Conservation (phyloP, 2,888 invertebrate species). For the Lasioglossum calceatum region DNA sequence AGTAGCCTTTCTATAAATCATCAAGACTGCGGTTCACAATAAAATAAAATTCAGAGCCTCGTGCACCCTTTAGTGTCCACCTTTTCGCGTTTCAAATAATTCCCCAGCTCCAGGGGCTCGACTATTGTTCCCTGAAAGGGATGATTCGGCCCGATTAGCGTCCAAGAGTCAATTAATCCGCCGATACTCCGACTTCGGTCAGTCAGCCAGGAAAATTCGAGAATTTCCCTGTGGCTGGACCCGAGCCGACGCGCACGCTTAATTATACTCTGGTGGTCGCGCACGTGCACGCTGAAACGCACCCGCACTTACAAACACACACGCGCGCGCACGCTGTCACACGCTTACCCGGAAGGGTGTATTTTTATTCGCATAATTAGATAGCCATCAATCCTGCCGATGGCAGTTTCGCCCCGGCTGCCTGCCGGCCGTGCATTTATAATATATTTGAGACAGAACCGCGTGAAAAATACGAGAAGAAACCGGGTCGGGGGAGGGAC, state of each 20-base stretch:
- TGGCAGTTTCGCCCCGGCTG: constrained; percentile 58
- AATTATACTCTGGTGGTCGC: constrained; percentile 22
- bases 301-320: not conserved
- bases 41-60: too few species aligned
- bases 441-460: constrained; percentile 36
- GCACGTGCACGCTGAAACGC: not conserved
- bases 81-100: not conserved
- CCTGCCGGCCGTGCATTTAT: constrained; percentile 46
- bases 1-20: not conserved
- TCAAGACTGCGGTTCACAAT: too few species aligned
- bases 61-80: not conserved
- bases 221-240: constrained; percentile 28
- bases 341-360: constrained; percentile 46
- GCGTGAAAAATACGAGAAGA: constrained; percentile 39
- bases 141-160: constrained; percentile 42
- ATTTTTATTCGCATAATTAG: constrained; percentile 80
- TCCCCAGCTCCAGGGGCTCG: not conserved
- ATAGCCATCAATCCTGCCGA: constrained; percentile 78
- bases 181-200: constrained; percentile 27
- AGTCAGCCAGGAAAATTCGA: constrained; percentile 30
- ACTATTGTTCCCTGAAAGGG: constrained; percentile 11
- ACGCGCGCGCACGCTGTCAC: not conserved
- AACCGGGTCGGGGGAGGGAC: not conserved
- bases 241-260: constrained; percentile 7
- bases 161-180: constrained; percentile 30